phyloP scores from a whole-genome alignment of 2,888 invertebrate genomes.

The Epinotia bilunana region DNA sequence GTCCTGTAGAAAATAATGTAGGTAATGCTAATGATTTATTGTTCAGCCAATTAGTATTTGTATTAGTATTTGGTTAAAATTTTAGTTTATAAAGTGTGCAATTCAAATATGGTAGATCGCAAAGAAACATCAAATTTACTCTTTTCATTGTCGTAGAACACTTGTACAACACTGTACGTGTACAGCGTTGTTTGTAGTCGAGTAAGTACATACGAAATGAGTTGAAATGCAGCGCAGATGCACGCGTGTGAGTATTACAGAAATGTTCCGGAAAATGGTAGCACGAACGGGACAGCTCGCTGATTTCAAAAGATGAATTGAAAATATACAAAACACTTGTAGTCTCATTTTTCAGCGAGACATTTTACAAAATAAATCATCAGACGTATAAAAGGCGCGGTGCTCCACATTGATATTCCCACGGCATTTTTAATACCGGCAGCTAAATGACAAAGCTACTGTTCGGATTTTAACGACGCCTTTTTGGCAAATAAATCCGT shows the following conservation, averaged over 20 bases:
- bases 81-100: neutral
- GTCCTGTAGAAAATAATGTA: neutral
- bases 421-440: conserved; percentile 23
- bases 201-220: conserved; percentile 43
- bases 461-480: neutral
- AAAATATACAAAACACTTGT: conserved; percentile 38
- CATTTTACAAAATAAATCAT: conserved; percentile 30
- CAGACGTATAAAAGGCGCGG: conserved; percentile 11
- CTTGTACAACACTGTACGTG: conserved; percentile 45
- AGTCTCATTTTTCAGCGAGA: conserved; percentile 13
- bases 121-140: neutral
- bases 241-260: conserved; percentile 51
- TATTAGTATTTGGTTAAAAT: neutral
- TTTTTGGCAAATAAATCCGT: conserved; percentile 13
- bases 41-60: neutral
- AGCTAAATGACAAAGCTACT: conserved; percentile 26
- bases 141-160: neutral
- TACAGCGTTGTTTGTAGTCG: conserved; percentile 20
- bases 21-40: neutral
- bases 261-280: conserved; percentile 49
- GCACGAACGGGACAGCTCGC: conserved; percentile 46
- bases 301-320: conserved; percentile 47
- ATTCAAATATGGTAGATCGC: neutral
- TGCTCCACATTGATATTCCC: conserved; percentile 20
- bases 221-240: conserved; percentile 52